A percentile compares a stretch with the other conserved stretches of the same genome.
These are phyloP conservation scores for Enteromius mattozi DNA, from an alignment of 2,797 vertebrate genomes.

Conservation along the genomic window DNA sequence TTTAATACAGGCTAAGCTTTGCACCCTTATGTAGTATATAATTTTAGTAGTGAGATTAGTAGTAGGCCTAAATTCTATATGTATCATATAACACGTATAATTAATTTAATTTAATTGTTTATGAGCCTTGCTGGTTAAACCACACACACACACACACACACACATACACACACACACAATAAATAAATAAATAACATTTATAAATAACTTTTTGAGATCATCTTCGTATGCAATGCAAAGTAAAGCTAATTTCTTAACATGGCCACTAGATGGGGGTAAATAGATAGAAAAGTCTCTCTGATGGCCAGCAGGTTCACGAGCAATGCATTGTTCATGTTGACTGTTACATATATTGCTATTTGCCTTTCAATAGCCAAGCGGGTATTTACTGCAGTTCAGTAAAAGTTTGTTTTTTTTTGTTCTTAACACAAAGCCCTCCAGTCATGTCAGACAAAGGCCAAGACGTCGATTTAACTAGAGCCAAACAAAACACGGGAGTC, in stretches of 20 bases:
- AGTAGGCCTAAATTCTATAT: neutral
- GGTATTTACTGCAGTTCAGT: neutral
- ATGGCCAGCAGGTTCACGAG: neutral
- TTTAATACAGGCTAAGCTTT: neutral
- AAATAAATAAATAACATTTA: too few relatives aligned
- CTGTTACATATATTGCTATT: neutral
- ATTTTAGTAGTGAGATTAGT: neutral
- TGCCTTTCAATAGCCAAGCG: neutral
- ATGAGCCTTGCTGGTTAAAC: neutral
- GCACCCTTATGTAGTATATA: too few relatives aligned
- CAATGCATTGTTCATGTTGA: neutral
- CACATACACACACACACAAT: too few relatives aligned
- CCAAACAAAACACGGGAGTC: constrained; percentile 72
- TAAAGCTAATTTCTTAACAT: neutral
- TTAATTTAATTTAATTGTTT: neutral
- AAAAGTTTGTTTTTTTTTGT: neutral
- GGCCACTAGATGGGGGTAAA: constrained; percentile 57
- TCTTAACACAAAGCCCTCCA: neutral
- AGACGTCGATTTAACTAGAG: constrained; percentile 73
- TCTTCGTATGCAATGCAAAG: neutral
- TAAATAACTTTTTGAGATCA: neutral
- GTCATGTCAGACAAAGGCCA: constrained; percentile 67
- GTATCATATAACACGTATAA: neutral
- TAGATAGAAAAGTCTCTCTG: neutral
- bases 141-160: too few relatives aligned